Conservation (phyloP, 1,140 invertebrate genomes). For the Dreissena polymorpha region DNA sequence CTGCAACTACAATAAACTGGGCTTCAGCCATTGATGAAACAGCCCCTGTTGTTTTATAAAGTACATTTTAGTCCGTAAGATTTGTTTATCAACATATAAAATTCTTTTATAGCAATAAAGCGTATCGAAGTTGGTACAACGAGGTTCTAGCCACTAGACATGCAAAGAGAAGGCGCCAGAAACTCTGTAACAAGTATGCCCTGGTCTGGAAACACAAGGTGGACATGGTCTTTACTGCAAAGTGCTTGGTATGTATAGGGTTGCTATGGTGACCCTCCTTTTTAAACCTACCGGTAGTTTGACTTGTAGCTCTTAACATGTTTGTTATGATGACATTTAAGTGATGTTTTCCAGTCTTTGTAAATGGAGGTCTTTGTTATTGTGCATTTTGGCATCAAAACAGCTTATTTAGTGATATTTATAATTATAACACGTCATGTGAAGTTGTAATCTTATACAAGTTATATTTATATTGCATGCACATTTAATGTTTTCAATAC, state of each 20-base stretch:
- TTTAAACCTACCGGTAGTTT: background rate
- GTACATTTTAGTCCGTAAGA: too few species aligned
- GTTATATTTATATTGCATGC: too few species aligned
- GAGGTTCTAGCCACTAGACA: slow-evolving; percentile 41
- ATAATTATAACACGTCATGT: too few species aligned
- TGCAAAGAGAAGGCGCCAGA: slow-evolving; percentile 18
- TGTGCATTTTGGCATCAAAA: too few species aligned
- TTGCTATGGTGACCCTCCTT: background rate
- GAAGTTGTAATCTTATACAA: too few species aligned
- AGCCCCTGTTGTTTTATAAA: too few species aligned
- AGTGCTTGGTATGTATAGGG: slow-evolving; percentile 39
- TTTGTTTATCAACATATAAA: too few species aligned
- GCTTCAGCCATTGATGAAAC: too few species aligned
- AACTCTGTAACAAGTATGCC: slow-evolving; percentile 38
- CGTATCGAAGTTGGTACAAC: slow-evolving; percentile 37
- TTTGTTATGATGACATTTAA: background rate
- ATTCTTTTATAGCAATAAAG: slow-evolving; percentile 48
- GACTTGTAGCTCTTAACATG: background rate
- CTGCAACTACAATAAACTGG: too few species aligned
- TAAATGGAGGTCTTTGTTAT: background rate
- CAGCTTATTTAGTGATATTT: too few species aligned
- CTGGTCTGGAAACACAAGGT: slow-evolving; percentile 44
- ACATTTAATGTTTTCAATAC: too few species aligned
- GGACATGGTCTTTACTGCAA: slow-evolving; percentile 43
- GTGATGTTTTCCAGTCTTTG: background rate